Conservation (phyloP, 1,140 invertebrate genomes). For the Drosophila prosaltans region DNA sequence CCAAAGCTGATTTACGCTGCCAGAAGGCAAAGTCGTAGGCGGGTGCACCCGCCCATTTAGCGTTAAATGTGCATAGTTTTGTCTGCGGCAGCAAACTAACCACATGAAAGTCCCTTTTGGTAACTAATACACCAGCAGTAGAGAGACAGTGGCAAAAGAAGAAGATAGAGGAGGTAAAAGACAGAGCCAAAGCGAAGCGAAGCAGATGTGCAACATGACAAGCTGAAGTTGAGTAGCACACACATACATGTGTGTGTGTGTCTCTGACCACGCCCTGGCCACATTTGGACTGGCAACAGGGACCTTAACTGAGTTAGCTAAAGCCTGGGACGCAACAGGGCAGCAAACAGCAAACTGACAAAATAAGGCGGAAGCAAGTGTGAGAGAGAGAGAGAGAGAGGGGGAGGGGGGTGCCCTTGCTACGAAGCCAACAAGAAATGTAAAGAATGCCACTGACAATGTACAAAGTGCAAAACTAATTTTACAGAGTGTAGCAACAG, state of each 20-base stretch:
- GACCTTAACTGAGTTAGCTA: slow-evolving; percentile 47
- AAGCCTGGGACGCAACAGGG: slow-evolving; percentile 13
- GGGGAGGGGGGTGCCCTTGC: slow-evolving; percentile 1
- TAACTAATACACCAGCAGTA: slow-evolving; percentile 48
- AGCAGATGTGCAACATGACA: slow-evolving; percentile 73
- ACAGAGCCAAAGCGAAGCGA: slow-evolving; percentile 30
- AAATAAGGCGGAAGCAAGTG: slow-evolving; percentile 16
- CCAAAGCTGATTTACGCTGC: slow-evolving; percentile 68
- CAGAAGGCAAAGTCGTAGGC: background rate
- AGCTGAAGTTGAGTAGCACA: slow-evolving; percentile 65
- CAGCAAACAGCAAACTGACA: slow-evolving; percentile 33
- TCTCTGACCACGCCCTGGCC: slow-evolving; percentile 17
- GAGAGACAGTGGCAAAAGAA: background rate
- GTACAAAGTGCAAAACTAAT: slow-evolving; percentile 82
- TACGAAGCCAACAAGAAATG: slow-evolving; percentile 67
- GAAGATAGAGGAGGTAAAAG: slow-evolving; percentile 4
- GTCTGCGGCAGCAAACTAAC: slow-evolving; percentile 64
- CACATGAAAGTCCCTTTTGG: slow-evolving; percentile 68
- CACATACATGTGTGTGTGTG: slow-evolving; percentile 16
- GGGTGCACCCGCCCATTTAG: slow-evolving; percentile 57
- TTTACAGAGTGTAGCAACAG: slow-evolving; percentile 72
- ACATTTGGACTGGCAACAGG: slow-evolving; percentile 28
- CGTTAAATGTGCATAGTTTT: slow-evolving; percentile 74
- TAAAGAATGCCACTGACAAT: slow-evolving; percentile 81
- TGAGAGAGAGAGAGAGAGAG: no score